These are phyloP conservation scores for Ammodytes marinus DNA, from an alignment of 2,113 vertebrate genomes.

Conservation along the genomic window DNA sequence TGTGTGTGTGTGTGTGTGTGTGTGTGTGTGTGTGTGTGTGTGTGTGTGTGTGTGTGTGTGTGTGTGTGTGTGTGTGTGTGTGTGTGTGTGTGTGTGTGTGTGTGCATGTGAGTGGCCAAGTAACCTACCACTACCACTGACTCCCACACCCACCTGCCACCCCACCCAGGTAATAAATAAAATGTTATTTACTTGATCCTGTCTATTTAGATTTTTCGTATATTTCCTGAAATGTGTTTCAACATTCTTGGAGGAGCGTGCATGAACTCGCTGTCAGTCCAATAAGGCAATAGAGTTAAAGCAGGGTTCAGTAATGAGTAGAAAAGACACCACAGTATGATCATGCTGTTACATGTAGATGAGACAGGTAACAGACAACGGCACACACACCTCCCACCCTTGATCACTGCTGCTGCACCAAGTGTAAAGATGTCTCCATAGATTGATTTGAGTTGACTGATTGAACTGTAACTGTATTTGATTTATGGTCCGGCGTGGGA, in stretches of 20 bases:
- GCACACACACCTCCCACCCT: neutral
- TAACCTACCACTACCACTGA: no score
- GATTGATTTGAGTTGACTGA: no score
- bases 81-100: neutral
- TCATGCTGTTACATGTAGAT: slow-evolving; percentile 33
- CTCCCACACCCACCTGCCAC: no score
- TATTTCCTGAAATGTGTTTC: neutral
- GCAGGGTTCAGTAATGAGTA: no score
- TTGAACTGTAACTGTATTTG: neutral
- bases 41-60: no score
- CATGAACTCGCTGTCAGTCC: neutral
- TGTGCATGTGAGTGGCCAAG: neutral
- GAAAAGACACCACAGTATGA: neutral
- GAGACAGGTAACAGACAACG: neutral
- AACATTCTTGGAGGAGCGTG: slow-evolving; percentile 2
- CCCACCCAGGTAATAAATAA: no score
- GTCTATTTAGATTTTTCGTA: neutral
- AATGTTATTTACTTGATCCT: neutral
- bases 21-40: no score
- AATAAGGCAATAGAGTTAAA: neutral
- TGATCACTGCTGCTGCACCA: neutral
- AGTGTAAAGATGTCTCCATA: slow-evolving; percentile 2
- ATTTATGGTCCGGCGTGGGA: slow-evolving; percentile 4
- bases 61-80: no score
- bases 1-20: no score